Conservation (phyloP, 2,113 vertebrate species). For the Platysteira castanea region DNA sequence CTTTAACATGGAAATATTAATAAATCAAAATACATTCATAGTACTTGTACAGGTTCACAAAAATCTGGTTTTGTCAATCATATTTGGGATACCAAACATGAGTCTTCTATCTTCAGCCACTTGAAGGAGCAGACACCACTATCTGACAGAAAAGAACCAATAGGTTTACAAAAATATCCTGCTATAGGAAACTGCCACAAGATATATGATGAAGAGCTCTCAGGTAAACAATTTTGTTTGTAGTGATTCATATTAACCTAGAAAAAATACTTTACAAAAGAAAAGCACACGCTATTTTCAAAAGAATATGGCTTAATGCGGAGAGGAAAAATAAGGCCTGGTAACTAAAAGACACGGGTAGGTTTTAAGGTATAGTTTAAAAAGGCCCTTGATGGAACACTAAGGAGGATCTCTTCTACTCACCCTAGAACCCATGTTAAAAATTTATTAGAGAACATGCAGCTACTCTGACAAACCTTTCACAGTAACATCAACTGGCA, state of each 20-base stretch:
- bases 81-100: neutral
- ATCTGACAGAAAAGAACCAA: neutral
- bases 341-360: neutral
- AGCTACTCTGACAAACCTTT: neutral
- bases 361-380: neutral
- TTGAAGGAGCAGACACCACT: neutral
- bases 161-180: neutral
- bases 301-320: neutral
- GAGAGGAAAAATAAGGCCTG: neutral
- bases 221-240: neutral
- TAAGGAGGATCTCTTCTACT: neutral
- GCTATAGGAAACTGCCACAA: neutral
- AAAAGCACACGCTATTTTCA: neutral
- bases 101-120: neutral
- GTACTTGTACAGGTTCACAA: neutral
- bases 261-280: neutral
- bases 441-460: neutral
- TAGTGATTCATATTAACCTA: neutral
- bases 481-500: neutral
- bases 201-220: neutral
- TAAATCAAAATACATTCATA: neutral
- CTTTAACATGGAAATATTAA: neutral
- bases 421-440: accelerated
- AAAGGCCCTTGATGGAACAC: neutral
- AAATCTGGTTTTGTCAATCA: neutral